A percentile compares a stretch with the other conserved stretches of the same genome.
phyloP scores from a whole-genome alignment of 2,797 vertebrate genomes.

The Nothura maculosa region DNA sequence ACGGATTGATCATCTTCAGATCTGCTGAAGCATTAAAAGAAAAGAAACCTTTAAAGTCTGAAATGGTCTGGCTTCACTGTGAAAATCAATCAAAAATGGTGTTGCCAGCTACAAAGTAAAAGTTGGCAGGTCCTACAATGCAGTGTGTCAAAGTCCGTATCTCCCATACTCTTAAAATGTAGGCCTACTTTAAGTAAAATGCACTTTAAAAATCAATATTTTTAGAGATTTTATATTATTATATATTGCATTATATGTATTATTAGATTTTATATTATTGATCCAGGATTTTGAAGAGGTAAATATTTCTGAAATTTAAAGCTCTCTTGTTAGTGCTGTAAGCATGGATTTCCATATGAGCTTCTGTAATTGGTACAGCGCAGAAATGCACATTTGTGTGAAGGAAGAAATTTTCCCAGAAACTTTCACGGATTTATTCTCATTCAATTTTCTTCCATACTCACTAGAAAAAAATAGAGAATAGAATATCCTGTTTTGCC shows the following conservation, averaged over 20 bases:
- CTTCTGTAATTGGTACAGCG: fast-evolving
- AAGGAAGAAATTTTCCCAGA: background rate
- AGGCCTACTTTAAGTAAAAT: background rate
- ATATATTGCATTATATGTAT: no score
- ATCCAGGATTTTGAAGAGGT: background rate
- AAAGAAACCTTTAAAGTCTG: slow-evolving; percentile 17
- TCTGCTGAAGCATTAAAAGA: slow-evolving; percentile 20
- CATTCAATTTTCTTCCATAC: background rate
- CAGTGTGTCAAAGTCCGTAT: fast-evolving
- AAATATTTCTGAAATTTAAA: background rate
- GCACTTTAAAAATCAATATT: background rate
- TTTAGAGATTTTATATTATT: background rate
- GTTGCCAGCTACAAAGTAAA: background rate
- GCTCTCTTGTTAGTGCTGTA: background rate
- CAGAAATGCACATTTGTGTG: background rate
- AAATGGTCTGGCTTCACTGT: background rate
- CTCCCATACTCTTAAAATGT: background rate
- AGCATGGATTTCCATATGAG: background rate
- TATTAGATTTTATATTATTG: background rate
- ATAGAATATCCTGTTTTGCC: background rate
- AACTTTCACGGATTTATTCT: background rate
- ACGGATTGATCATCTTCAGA: slow-evolving; percentile 31
- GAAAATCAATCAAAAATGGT: background rate
- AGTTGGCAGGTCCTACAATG: background rate
- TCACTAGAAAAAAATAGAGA: background rate